Conservation (phyloP, 2,113 vertebrate species). For the Onychostruthus taczanowskii region DNA sequence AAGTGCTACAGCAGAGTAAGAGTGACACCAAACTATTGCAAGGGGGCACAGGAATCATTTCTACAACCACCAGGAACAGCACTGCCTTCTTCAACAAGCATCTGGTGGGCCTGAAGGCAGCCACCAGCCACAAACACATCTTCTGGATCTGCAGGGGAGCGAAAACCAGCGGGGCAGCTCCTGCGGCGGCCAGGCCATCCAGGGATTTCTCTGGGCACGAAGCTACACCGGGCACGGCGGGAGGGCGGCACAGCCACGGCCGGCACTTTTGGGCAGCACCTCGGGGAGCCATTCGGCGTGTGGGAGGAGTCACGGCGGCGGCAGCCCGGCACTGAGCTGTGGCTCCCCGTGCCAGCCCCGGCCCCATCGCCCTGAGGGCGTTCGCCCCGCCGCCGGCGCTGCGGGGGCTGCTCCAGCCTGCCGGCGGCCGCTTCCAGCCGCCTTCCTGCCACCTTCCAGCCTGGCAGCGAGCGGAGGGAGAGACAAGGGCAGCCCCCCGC, state of each 20-base stretch:
- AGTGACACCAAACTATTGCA: neutral
- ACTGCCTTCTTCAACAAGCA: neutral
- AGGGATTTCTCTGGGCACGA: neutral
- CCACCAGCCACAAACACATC: neutral
- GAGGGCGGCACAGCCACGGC: rapidly evolving
- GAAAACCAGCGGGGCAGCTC: neutral
- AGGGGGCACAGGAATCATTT: neutral
- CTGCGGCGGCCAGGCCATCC: rapidly evolving
- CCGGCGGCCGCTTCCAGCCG: neutral
- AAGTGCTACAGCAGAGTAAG: neutral
- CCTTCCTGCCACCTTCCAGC: neutral
- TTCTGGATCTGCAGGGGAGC: neutral
- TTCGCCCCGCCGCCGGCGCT: neutral
- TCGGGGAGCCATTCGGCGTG: neutral
- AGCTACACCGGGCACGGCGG: neutral
- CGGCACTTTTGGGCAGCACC: neutral
- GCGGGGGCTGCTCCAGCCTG: neutral
- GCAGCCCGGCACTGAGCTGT: neutral
- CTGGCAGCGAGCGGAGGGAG: too few relatives aligned
- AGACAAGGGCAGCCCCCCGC: neutral
- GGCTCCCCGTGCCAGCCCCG: neutral
- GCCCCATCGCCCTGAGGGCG: neutral
- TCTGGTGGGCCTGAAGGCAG: neutral
- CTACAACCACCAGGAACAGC: neutral
- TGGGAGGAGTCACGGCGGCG: neutral